Conservation (phyloP, 2,797 vertebrate species). For the Esox masquinongy region DNA sequence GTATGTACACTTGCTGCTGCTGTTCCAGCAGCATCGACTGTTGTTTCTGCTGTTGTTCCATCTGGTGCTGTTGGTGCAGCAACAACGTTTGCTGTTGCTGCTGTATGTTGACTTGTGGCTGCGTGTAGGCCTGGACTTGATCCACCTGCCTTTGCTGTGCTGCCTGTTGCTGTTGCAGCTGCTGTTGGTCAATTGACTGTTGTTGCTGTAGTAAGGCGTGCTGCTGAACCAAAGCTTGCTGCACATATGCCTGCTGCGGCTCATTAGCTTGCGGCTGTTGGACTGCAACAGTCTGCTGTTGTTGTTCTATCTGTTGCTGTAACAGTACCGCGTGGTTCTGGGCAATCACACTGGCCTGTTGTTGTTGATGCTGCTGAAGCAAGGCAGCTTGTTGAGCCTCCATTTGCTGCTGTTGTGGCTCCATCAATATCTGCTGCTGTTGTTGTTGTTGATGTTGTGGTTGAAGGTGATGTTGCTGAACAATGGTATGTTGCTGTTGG, state of each 20-base stretch:
- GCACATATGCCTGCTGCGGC: conserved; percentile 59
- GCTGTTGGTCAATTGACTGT: conserved; percentile 55
- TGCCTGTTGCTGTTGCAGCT: conserved; percentile 26
- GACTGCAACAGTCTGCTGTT: conserved; percentile 57
- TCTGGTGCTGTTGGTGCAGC: conserved; percentile 58
- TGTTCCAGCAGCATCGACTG: conserved; percentile 26
- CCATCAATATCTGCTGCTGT: conserved; percentile 38
- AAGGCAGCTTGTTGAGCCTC: conserved; percentile 60
- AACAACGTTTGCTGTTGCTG: conserved; percentile 42
- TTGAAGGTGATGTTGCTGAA: conserved; percentile 30
- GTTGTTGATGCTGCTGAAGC: conserved; percentile 56
- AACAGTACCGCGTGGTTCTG: conserved; percentile 43
- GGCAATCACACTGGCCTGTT: conserved; percentile 56
- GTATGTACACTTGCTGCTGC: conserved; percentile 44
- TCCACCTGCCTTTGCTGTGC: conserved; percentile 55
- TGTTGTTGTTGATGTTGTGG: conserved; percentile 4
- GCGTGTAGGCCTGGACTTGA: conserved; percentile 53
- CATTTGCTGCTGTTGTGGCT: conserved; percentile 64
- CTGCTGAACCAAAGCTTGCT: conserved; percentile 51
- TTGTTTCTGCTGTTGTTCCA: conserved; percentile 46
- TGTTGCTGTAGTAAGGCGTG: conserved; percentile 51
- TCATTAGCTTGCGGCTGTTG: conserved; percentile 56
- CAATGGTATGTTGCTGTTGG: conserved; percentile 69
- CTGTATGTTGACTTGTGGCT: conserved; percentile 58
- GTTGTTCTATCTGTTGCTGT: conserved; percentile 62